A percentile compares a stretch with the other conserved stretches of the same genome.
phyloP scores from a whole-genome alignment of 2,888 invertebrate species.

The Pterostichus niger region DNA sequence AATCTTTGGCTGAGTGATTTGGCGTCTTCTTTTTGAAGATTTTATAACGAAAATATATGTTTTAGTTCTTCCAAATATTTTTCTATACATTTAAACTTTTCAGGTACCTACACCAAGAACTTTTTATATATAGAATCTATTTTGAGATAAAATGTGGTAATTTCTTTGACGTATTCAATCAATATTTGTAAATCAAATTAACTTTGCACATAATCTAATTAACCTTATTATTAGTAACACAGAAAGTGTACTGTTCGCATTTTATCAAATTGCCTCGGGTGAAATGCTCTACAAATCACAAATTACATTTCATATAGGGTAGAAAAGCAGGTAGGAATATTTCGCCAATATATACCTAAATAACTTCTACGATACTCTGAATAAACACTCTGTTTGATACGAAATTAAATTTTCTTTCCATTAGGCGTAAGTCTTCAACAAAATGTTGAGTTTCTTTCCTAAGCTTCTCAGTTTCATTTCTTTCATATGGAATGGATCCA shows the following conservation, averaged over 20 bases:
- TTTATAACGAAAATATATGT: no score
- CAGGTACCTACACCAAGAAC: neutral
- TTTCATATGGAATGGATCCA: neutral
- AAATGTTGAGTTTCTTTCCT: neutral
- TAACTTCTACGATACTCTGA: conserved; percentile 6
- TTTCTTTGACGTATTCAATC: neutral
- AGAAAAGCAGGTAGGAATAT: neutral
- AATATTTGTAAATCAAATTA: neutral
- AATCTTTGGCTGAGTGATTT: no score
- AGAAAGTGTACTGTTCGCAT: neutral
- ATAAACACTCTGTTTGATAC: conserved; percentile 10
- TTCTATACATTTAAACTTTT: neutral
- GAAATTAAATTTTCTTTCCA: conserved; percentile 25
- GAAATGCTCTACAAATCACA: neutral
- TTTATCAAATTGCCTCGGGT: neutral
- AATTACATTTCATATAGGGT: neutral
- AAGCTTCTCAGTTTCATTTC: neutral
- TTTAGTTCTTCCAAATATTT: neutral
- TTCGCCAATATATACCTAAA: conserved; percentile 5
- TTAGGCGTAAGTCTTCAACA: neutral
- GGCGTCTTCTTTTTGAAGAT: no score
- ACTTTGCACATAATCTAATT: conserved; percentile 4
- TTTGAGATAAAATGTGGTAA: neutral
- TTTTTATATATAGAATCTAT: neutral
- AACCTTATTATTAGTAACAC: neutral